phyloP scores from a whole-genome alignment of 2,888 invertebrate species.

The Pandemis cinnamomeana region DNA sequence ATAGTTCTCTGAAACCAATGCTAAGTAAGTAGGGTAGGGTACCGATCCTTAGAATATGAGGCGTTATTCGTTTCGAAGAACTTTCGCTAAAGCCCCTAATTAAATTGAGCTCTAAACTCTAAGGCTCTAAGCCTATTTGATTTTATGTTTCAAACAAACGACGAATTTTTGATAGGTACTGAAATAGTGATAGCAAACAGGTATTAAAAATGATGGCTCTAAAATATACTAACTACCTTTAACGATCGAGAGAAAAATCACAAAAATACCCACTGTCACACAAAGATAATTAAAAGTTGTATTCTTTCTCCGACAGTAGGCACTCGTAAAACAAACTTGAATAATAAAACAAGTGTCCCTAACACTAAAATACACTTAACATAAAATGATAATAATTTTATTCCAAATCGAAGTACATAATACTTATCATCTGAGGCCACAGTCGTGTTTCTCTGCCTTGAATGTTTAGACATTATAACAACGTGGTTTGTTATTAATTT shows the following conservation, averaged over 20 bases:
- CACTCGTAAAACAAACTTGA: conserved; percentile 1
- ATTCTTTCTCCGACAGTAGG: neutral
- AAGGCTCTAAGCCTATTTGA: neutral
- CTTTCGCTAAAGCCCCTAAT: neutral
- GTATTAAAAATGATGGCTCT: too few relatives aligned
- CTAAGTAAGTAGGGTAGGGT: neutral
- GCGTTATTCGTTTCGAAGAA: neutral
- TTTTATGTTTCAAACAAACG: neutral
- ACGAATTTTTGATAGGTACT: too few relatives aligned
- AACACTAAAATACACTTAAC: conserved; percentile 8
- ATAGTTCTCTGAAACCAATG: conserved; percentile 20
- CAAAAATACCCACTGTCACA: neutral
- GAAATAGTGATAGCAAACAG: too few relatives aligned
- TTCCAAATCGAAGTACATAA: neutral
- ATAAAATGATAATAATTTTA: conserved; percentile 2
- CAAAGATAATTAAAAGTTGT: neutral
- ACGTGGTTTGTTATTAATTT: neutral
- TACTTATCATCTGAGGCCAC: neutral
- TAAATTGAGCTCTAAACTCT: neutral
- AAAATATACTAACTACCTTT: too few relatives aligned
- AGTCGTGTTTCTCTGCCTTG: neutral
- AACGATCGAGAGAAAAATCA: neutral
- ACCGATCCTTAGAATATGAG: neutral
- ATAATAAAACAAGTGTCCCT: neutral
- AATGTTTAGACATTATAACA: neutral